Evolutionary conservation across 2,797 vertebrate species (phyloP).

Genomic region (Coendou prehensilis): DNA sequence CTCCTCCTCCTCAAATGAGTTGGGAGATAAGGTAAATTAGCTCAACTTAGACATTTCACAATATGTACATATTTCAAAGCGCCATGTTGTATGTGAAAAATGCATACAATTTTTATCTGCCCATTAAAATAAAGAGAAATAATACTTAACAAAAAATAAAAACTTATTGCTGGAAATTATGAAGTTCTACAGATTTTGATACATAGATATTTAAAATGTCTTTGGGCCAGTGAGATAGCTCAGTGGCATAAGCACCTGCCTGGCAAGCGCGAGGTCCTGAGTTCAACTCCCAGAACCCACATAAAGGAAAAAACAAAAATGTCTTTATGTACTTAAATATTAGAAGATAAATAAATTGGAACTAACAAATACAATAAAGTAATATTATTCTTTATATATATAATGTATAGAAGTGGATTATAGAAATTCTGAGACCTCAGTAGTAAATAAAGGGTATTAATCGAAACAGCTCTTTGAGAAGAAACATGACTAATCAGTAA

Average conservation of each 20-base stretch:
- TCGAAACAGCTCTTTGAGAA: background rate
- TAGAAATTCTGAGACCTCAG: background rate
- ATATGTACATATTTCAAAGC: background rate
- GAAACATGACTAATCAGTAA: background rate
- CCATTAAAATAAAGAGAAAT: background rate
- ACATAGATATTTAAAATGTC: conserved; percentile 16
- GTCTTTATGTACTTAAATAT: conserved; percentile 8
- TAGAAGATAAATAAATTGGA: background rate
- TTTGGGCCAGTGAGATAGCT: background rate
- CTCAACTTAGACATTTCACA: background rate
- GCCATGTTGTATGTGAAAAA: background rate
- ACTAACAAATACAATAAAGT: background rate
- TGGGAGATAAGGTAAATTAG: background rate
- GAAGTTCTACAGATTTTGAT: conserved; percentile 5
- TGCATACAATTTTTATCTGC: background rate
- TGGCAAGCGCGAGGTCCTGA: too few species aligned
- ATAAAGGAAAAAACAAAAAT: background rate
- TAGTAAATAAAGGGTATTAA: background rate
- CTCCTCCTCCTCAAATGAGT: background rate
- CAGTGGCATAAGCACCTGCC: too few species aligned
- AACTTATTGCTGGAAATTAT: conserved; percentile 27
- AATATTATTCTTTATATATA: background rate
- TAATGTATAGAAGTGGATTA: background rate
- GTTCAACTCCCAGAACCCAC: too few species aligned
- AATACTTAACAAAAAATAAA: background rate